Conservation (phyloP, 1,140 invertebrate genomes). For the Sinonovacula constricta region DNA sequence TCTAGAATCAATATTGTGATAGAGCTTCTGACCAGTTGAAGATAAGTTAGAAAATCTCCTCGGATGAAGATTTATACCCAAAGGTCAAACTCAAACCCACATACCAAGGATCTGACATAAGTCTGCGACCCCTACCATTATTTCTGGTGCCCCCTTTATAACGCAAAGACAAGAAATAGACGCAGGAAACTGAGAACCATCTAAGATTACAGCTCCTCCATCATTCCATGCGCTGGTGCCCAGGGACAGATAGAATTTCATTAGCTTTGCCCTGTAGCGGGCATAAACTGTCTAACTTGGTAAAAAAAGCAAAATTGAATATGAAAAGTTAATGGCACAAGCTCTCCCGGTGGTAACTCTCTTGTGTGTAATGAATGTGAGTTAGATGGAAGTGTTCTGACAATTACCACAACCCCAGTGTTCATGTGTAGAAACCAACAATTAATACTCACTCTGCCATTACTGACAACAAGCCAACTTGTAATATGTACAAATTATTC, state of each 20-base stretch:
- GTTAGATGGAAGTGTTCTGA: constrained; percentile 31
- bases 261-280: constrained; percentile 18
- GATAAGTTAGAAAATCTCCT: no score
- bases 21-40: no score
- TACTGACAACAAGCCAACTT: constrained; percentile 35
- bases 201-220: not conserved
- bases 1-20: no score
- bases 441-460: constrained; percentile 42
- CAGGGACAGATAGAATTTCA: constrained; percentile 48
- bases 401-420: constrained; percentile 37
- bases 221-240: not conserved
- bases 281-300: constrained; percentile 52
- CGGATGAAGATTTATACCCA: no score
- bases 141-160: no score
- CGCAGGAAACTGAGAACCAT: not conserved
- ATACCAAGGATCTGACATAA: no score
- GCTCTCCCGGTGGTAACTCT: constrained; percentile 9
- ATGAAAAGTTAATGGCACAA: constrained; percentile 47
- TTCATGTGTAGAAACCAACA: constrained; percentile 40
- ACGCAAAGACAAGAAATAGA: no score
- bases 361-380: constrained; percentile 26
- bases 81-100: no score
- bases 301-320: constrained; percentile 54
- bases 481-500: constrained; percentile 44
- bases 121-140: no score